Percentiles rank a stretch among this genome's conserved stretches.
Evolutionary conservation across 37 sponge, comb jelly and placozoan genomes (phyloP).

Genomic region (Axinella damicornis): DNA sequence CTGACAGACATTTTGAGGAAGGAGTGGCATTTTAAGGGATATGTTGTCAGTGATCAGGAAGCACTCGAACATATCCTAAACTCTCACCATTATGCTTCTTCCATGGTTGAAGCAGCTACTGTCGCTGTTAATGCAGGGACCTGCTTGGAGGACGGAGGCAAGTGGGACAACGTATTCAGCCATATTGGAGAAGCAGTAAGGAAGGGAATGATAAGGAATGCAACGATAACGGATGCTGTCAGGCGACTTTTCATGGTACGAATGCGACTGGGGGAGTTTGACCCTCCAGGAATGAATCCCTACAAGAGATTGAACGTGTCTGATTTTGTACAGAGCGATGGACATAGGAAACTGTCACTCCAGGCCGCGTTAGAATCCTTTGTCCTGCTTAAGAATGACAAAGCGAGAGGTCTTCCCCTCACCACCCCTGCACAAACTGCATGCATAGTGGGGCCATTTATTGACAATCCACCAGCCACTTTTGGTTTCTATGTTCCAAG

Average conservation of each 20-base stretch:
- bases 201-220: constrained; percentile 22
- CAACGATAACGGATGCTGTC: constrained; percentile 52
- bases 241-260: constrained; percentile 59
- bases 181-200: constrained; percentile 36
- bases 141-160: constrained; percentile 55
- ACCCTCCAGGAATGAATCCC: constrained; percentile 74
- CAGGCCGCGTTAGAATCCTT: constrained; percentile 39
- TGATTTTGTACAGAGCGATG: constrained; percentile 49
- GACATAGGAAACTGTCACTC: constrained; percentile 40
- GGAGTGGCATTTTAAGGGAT: constrained; percentile 68
- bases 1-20: constrained; percentile 54
- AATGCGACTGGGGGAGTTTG: constrained; percentile 82
- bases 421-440: neutral
- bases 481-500: constrained; percentile 65
- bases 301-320: constrained; percentile 51
- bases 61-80: constrained; percentile 51
- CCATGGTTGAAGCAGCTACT: constrained; percentile 16
- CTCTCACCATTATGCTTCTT: constrained; percentile 48
- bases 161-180: constrained; percentile 42
- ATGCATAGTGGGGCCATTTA: constrained; percentile 71
- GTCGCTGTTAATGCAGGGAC: constrained; percentile 61
- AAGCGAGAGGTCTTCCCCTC: constrained; percentile 12
- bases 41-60: constrained; percentile 78
- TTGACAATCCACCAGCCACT: constrained; percentile 19
- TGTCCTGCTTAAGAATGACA: constrained; percentile 64